Percentiles rank a stretch among this genome's conserved stretches.
Evolutionary conservation across 1,140 invertebrate species (phyloP).

Genomic region (Drosophila yakuba): DNA sequence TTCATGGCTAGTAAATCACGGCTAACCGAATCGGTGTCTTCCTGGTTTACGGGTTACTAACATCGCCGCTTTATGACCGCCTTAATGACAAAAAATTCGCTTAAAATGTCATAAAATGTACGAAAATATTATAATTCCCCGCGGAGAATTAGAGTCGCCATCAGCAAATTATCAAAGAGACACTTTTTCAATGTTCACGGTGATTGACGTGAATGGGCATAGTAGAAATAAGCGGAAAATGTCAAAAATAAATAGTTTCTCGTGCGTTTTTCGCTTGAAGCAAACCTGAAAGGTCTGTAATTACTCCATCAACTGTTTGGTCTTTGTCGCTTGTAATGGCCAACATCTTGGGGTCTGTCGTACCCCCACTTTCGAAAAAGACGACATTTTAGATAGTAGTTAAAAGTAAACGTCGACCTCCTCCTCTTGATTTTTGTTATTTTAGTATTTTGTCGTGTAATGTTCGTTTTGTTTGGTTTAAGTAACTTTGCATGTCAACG

Average conservation of each 20-base stretch:
- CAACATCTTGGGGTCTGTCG: neutral
- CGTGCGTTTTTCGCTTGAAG: slow-evolving; percentile 1
- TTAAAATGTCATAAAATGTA: slow-evolving; percentile 44
- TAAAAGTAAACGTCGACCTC: slow-evolving; percentile 53
- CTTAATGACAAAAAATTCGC: slow-evolving; percentile 37
- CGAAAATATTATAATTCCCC: slow-evolving; percentile 44
- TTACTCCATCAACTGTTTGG: slow-evolving; percentile 44
- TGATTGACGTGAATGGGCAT: slow-evolving; percentile 42
- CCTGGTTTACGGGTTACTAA: slow-evolving; percentile 20
- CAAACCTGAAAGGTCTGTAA: slow-evolving; percentile 29
- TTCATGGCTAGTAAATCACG: slow-evolving; percentile 34
- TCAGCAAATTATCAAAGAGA: slow-evolving; percentile 47
- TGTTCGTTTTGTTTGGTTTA: slow-evolving; percentile 53
- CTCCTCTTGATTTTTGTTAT: slow-evolving; percentile 38
- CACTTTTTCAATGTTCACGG: slow-evolving; percentile 45
- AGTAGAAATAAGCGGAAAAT: slow-evolving; percentile 19
- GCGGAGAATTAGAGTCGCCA: slow-evolving; percentile 38
- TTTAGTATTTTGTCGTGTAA: slow-evolving; percentile 32
- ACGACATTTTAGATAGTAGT: slow-evolving; percentile 47
- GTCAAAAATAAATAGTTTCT: slow-evolving; percentile 24
- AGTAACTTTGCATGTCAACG: slow-evolving; percentile 78
- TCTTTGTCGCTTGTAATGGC: slow-evolving; percentile 28
- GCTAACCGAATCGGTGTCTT: slow-evolving; percentile 25
- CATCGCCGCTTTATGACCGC: slow-evolving; percentile 40
- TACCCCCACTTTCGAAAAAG: neutral